Evolutionary conservation across 1,140 invertebrate species (phyloP).

Genomic region (Heliconius eleuchia): DNA sequence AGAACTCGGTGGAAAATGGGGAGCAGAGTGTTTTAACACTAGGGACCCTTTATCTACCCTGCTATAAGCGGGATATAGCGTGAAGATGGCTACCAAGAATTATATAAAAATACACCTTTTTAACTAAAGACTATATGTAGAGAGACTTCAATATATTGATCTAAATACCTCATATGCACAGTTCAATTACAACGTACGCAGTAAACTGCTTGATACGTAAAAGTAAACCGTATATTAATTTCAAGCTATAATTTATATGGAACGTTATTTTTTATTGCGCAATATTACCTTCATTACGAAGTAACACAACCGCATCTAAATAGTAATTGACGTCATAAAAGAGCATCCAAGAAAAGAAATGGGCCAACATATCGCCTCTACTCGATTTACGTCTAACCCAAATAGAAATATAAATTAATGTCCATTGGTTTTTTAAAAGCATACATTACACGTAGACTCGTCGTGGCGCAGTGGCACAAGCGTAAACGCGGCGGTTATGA

Average conservation of each 20-base stretch:
- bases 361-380: slow-evolving; percentile 64
- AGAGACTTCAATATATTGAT: neutral
- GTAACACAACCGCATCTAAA: slow-evolving; percentile 41
- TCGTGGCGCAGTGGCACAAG: no score
- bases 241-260: slow-evolving; percentile 29
- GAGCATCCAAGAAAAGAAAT: slow-evolving; percentile 63
- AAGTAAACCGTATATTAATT: slow-evolving; percentile 40
- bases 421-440: slow-evolving; percentile 9
- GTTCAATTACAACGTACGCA: slow-evolving; percentile 32
- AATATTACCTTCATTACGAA: slow-evolving; percentile 56
- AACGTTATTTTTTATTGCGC: slow-evolving; percentile 58
- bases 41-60: no score
- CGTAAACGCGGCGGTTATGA: no score
- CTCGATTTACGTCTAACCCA: slow-evolving; percentile 57
- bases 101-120: neutral
- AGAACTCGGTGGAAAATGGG: no score
- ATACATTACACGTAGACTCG: no score
- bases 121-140: neutral
- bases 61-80: no score
- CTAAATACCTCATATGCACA: slow-evolving; percentile 23
- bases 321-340: slow-evolving; percentile 64
- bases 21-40: no score
- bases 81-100: no score
- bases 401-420: slow-evolving; percentile 35
- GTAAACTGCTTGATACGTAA: slow-evolving; percentile 43